phyloP scores from a whole-genome alignment of 2,113 vertebrate genomes.

The Astur gentilis region DNA sequence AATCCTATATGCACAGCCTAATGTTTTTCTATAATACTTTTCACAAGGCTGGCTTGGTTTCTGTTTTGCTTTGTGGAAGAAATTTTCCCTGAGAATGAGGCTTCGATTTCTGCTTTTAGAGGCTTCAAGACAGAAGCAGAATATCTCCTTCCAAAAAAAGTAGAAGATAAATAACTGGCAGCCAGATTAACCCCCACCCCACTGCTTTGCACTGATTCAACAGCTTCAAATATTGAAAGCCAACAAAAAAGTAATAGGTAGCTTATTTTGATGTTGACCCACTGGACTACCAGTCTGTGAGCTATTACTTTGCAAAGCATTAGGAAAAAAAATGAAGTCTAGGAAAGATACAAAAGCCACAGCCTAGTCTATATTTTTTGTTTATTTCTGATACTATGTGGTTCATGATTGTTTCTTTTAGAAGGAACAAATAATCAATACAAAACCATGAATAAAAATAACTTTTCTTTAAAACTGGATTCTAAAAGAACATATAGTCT shows the following conservation, averaged over 20 bases:
- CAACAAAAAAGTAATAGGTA: background rate
- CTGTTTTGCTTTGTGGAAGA: background rate
- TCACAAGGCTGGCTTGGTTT: background rate
- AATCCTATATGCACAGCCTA: background rate
- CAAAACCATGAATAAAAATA: slow-evolving; percentile 70
- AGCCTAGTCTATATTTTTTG: slow-evolving; percentile 9
- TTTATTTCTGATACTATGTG: slow-evolving; percentile 65
- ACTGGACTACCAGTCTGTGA: background rate
- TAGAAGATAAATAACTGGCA: background rate
- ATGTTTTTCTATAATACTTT: background rate
- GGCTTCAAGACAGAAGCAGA: background rate
- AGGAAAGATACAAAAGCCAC: slow-evolving; percentile 33
- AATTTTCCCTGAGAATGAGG: background rate
- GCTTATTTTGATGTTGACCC: background rate
- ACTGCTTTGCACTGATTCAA: background rate
- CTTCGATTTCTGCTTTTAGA: background rate
- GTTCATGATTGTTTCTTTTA: slow-evolving; percentile 69
- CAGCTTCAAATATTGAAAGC: background rate
- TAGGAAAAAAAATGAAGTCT: slow-evolving; percentile 15
- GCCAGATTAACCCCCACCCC: background rate
- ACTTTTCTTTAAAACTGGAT: slow-evolving; percentile 67
- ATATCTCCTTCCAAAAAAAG: background rate
- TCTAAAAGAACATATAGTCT: slow-evolving; percentile 64
- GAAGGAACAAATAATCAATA: slow-evolving; percentile 72
- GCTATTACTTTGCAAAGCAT: slow-evolving; percentile 11